Conservation (phyloP, 2,113 vertebrate species). For the Cinclus mexicanus region DNA sequence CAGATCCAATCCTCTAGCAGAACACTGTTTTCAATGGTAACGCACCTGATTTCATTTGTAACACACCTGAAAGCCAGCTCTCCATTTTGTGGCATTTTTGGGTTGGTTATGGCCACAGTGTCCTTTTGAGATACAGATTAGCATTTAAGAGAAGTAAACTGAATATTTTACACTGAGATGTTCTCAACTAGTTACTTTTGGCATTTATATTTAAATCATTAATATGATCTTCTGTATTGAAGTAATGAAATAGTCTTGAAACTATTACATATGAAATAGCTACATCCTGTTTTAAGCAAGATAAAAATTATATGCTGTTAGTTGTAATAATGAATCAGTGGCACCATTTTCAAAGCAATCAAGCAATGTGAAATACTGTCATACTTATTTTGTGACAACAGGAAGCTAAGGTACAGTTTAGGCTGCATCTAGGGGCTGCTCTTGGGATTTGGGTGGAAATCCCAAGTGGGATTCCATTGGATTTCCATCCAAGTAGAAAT, state of each 20-base stretch:
- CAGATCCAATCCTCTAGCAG: neutral
- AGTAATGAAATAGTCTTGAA: neutral
- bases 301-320: neutral
- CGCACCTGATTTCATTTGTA: neutral
- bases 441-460: neutral
- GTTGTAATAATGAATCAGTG: neutral
- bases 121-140: neutral
- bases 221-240: neutral
- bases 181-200: neutral
- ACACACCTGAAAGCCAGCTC: neutral
- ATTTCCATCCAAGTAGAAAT: neutral
- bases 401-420: neutral
- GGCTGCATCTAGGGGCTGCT: neutral
- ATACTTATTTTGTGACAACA: neutral
- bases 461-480: no score
- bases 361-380: neutral
- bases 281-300: neutral
- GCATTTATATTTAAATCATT: neutral
- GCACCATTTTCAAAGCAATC: neutral
- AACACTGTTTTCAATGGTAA: neutral
- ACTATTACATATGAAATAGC: neutral
- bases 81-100: slow-evolving; percentile 4
- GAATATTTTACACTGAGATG: neutral
- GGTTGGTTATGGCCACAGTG: neutral
- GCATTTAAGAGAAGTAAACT: neutral